Evolutionary conservation across 2,888 invertebrate genomes (phyloP).

Genomic region (Lasioglossum vierecki): DNA sequence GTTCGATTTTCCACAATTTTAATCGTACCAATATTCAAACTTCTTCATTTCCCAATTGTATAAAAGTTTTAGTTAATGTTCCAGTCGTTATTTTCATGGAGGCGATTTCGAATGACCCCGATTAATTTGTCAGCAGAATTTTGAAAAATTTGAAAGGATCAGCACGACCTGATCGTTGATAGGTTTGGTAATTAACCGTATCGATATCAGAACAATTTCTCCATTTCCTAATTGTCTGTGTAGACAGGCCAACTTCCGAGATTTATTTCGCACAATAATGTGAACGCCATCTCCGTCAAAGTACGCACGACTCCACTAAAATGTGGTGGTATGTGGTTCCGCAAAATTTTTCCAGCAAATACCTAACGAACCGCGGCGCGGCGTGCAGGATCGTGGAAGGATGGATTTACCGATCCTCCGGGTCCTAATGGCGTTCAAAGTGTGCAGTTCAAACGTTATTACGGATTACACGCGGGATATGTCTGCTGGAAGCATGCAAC

Average conservation of each 20-base stretch:
- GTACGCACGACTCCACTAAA: background rate
- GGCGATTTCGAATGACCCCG: too few species aligned
- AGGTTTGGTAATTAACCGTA: background rate
- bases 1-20: too few species aligned
- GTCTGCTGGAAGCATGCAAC: constrained; percentile 1
- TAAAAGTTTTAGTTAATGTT: too few species aligned
- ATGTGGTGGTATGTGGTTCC: background rate
- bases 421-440: constrained; percentile 49
- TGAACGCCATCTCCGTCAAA: background rate
- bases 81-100: too few species aligned
- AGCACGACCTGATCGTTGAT: too few species aligned
- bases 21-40: too few species aligned
- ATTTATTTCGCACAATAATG: background rate
- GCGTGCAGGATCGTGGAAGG: constrained; percentile 33
- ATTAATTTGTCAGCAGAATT: background rate
- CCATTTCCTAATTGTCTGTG: background rate
- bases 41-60: too few species aligned
- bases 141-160: background rate
- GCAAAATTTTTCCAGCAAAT: constrained; percentile 19
- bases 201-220: background rate
- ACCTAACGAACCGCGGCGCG: constrained; percentile 12
- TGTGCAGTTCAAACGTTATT: constrained; percentile 55
- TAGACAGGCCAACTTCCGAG: background rate
- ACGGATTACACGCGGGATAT: constrained; percentile 52
- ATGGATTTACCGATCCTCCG: constrained; percentile 29